phyloP scores from a whole-genome alignment of 2,113 vertebrate genomes.

The Ancistrus triradiatus region DNA sequence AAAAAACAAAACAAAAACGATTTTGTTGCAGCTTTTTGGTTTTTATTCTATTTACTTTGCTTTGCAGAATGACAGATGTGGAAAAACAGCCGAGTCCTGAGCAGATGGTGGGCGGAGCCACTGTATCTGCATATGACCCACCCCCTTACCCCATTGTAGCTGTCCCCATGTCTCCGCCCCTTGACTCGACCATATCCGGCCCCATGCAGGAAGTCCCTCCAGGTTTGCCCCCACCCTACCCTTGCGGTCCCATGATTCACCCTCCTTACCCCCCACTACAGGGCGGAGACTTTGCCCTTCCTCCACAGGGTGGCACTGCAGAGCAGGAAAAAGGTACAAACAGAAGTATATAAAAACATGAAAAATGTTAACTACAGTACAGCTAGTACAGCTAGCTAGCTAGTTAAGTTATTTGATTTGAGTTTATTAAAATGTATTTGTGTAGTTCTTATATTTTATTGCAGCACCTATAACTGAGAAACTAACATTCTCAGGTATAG shows the following conservation, averaged over 20 bases:
- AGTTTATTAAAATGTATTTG: no score
- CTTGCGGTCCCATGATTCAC: constrained; percentile 1
- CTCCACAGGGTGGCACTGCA: not conserved
- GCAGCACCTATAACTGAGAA: no score
- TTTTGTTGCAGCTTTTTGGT: no score
- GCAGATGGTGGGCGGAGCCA: not conserved
- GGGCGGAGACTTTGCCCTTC: not conserved
- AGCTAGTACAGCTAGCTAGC: no score
- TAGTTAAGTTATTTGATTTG: no score
- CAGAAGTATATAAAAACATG: no score
- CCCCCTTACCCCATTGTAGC: constrained; percentile 17
- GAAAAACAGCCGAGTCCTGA: not conserved
- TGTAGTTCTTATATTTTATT: no score
- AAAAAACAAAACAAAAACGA: no score
- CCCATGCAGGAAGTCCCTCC: no score
- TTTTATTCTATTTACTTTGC: no score
- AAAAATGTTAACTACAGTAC: no score
- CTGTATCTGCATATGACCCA: not conserved
- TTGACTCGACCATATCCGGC: not conserved
- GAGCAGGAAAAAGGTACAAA: not conserved
- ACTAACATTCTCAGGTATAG: no score
- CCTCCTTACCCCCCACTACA: not conserved
- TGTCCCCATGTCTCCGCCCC: not conserved
- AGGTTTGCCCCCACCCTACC: constrained; percentile 28
- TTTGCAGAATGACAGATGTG: constrained; percentile 48